Evolutionary conservation across 2,797 vertebrate genomes (phyloP), one percentile per base, ranked within the genome.

Genomic region (Tinamus major): DNA sequence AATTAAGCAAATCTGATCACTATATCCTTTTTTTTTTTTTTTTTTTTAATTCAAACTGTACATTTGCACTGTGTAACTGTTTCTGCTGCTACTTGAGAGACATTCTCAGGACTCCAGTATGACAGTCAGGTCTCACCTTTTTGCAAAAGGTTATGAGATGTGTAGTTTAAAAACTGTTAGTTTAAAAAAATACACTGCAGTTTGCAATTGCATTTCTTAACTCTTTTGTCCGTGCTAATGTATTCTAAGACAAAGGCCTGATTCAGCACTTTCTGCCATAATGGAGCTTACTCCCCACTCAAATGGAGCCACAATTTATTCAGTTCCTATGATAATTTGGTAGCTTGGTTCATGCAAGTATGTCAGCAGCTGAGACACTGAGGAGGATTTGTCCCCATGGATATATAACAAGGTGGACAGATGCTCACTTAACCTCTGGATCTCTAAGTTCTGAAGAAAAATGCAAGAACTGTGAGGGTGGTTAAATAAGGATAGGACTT

Each of bases 1-100:
- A 6, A 33, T 76, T 72, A 64, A 92, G 87, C 92, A 95, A 91
- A 94, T 85, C 55, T 80, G 79, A 94, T 92, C 72, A 51, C 81
- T 82, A 7, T 29, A 35, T 16, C 26, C 69, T 81, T 68, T 91
- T 56, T 93, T 92, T 64, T 91, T 96, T 77, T 59, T 89, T 93
- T 35, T 35, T 35, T 35, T 35, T 35, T 35, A 56, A 7, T 17
- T 48, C 16, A 80, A 92, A 91, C 83, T 93, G 64, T 93, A 87
- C 81, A 91, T 95, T 85, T 94, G 74, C 46, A 79, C 59, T 80
- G 90, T 51, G 69, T 74, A 83, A 87, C 56, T 79, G 81, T 95
- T 95, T 71, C 88, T 72, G 53, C 29, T 44, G 46, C 39, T 68
- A n/a, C 81, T 64, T 91, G 58, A 67, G 70, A 78, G 44, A 44